These are phyloP conservation scores for Heliconius charithonia DNA, from an alignment of 2,888 invertebrate genomes.

Conservation along the genomic window DNA sequence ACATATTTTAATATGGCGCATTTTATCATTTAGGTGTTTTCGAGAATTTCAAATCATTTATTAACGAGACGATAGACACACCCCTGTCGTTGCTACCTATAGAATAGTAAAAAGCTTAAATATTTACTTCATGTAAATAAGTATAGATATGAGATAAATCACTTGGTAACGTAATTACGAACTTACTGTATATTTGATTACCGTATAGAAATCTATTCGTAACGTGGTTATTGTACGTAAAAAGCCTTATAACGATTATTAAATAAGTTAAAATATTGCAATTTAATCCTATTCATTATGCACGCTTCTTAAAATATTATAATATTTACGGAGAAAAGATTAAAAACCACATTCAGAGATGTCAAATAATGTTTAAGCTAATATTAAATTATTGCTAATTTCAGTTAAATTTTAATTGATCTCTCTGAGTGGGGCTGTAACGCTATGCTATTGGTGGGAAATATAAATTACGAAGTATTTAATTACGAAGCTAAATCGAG, in stretches of 20 bases:
- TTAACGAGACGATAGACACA: slow-evolving; percentile 5
- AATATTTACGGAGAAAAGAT: background rate
- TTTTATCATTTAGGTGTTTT: background rate
- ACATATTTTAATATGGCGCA: slow-evolving; percentile 53
- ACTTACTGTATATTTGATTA: slow-evolving; percentile 9
- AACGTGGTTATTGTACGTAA: slow-evolving; percentile 1
- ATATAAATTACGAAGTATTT: slow-evolving; percentile 20
- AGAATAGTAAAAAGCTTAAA: slow-evolving; percentile 5
- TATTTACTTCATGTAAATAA: slow-evolving; percentile 19
- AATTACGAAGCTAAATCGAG: slow-evolving; percentile 19
- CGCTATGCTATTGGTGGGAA: slow-evolving; percentile 20
- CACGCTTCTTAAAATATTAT: slow-evolving; percentile 11
- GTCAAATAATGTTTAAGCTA: background rate
- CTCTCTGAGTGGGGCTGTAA: background rate
- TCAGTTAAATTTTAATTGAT: background rate
- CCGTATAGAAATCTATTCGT: slow-evolving; percentile 8
- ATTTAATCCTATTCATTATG: slow-evolving; percentile 20
- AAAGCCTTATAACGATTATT: slow-evolving; percentile 5
- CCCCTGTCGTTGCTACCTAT: slow-evolving; percentile 12
- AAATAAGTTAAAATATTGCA: slow-evolving; percentile 18
- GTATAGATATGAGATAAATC: slow-evolving; percentile 11
- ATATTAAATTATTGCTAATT: background rate
- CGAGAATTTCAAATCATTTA: background rate
- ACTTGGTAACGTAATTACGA: slow-evolving; percentile 24
- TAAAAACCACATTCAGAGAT: background rate